Conservation (phyloP, 2,113 vertebrate genomes). For the Oxygymnocypris stewartii region DNA sequence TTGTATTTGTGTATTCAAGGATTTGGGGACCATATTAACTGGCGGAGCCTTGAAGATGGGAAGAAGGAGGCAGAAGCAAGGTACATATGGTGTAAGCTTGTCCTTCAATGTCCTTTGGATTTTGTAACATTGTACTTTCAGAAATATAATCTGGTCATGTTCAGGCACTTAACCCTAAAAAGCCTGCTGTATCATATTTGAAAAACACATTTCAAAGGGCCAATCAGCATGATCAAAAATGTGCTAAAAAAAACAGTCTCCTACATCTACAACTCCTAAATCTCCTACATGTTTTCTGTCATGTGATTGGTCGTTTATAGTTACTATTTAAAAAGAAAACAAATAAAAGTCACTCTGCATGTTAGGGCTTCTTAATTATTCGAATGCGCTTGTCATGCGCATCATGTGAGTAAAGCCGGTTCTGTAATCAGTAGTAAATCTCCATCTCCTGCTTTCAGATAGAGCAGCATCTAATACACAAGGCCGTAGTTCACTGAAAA, state of each 20-base stretch:
- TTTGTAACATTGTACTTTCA: neutral
- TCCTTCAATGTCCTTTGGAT: neutral
- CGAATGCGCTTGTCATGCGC: too few species aligned
- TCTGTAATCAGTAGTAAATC: too few species aligned
- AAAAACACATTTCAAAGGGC: neutral
- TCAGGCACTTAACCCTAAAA: neutral
- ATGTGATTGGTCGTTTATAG: neutral
- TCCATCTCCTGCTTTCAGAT: too few species aligned
- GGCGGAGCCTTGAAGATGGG: constrained; percentile 93
- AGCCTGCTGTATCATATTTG: too few species aligned
- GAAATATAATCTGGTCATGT: neutral
- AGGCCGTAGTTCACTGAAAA: too few species aligned
- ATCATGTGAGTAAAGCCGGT: too few species aligned
- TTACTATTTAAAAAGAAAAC: too few species aligned
- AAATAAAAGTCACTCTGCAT: neutral
- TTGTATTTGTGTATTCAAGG: constrained; percentile 73
- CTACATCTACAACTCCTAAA: too few species aligned
- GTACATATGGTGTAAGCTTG: constrained; percentile 65
- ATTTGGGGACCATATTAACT: constrained; percentile 95
- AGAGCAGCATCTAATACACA: too few species aligned
- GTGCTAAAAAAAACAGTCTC: neutral
- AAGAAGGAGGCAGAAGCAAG: constrained; percentile 94
- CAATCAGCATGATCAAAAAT: neutral
- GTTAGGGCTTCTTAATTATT: too few species aligned
- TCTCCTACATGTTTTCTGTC: neutral